Base-by-base conservation (phyloP, 1,140 invertebrate genomes). In the Tetraneura akinire region DNA sequence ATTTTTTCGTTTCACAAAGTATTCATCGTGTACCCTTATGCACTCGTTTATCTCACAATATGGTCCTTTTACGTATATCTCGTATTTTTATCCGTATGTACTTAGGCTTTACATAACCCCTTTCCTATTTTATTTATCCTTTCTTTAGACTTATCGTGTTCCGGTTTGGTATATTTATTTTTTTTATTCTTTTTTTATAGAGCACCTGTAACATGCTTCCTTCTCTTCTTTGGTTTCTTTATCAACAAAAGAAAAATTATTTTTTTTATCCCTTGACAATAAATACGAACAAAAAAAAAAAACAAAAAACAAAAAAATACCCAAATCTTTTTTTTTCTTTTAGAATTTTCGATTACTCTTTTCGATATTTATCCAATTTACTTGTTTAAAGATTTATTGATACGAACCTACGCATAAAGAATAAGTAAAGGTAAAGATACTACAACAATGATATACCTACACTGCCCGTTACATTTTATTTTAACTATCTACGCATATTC, bases 1-100 rank as follows among this genome's bases (percentile, higher is more conserved):
- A 64, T n/a, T 64, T 64, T 60, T 64, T 37, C 62, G 29, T 64
- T 32, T 16, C 62, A n/a, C 62, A 64, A 64, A 64, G 62, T 64
- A 37, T 64, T 64, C 62, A 64, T 64, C 62, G 62, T 37, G 29
- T 37, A n/a, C 32, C 32, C 62, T n/a, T 37, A 37, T 64, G n/a
- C 62, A 37, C 62, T 64, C 62, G 62, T 64, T 64, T 64, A 64
- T 64, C 32, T 37, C 62, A n/a, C 32, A 13, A 29, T 62, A 62
- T 62, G 26, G 60, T 23, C 62, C 32, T 37, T 42, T 42, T 64
- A 37, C 62, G 62, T 42, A 37, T 37, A 47, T n/a, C n/a, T n/a
- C n/a, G n/a, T 14, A 64, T 64, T 62, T 62, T 32, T 29, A 62
- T 18, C 29, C 60, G 29, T 18, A 62, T 62, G 60, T 62, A 62